Conservation (phyloP, 2,888 invertebrate genomes). For the Syrphus vitripennis region DNA sequence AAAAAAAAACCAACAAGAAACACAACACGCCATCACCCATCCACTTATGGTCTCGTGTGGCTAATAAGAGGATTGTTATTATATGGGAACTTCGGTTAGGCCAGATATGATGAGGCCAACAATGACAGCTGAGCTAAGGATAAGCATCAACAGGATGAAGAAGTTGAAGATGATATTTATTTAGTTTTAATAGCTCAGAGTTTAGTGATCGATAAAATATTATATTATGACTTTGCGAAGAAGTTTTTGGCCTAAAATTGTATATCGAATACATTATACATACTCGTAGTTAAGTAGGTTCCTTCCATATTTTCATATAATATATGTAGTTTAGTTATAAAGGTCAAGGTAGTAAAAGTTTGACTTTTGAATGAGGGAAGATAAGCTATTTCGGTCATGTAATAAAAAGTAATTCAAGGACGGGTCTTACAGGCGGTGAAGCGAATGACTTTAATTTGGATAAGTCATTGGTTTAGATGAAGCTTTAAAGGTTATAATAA, state of each 20-base stretch:
- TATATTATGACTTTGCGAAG: background rate
- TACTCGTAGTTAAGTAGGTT: background rate
- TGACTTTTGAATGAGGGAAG: background rate
- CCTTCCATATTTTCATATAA: too few species aligned
- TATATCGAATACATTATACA: background rate
- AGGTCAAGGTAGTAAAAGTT: background rate
- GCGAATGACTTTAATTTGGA: background rate
- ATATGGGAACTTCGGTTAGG: slow-evolving; percentile 2
- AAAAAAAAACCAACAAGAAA: background rate
- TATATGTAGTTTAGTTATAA: too few species aligned
- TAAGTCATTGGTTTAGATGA: too few species aligned
- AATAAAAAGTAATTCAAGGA: background rate
- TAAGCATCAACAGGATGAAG: background rate
- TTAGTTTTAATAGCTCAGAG: background rate
- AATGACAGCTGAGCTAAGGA: background rate
- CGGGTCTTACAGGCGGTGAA: background rate
- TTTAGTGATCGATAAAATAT: background rate
- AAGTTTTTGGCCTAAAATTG: background rate
- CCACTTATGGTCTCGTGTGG: slow-evolving; percentile 4
- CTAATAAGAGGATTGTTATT: slow-evolving; percentile 6
- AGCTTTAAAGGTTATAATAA: too few species aligned
- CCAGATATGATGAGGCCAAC: background rate
- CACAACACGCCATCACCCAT: background rate
- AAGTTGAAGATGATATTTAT: background rate
- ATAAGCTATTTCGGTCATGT: background rate